Percentiles rank a stretch among this genome's conserved stretches.
These are phyloP conservation scores for Hirtodrosophila histrioides DNA, from an alignment of 2,888 invertebrate genomes.

Conservation along the genomic window DNA sequence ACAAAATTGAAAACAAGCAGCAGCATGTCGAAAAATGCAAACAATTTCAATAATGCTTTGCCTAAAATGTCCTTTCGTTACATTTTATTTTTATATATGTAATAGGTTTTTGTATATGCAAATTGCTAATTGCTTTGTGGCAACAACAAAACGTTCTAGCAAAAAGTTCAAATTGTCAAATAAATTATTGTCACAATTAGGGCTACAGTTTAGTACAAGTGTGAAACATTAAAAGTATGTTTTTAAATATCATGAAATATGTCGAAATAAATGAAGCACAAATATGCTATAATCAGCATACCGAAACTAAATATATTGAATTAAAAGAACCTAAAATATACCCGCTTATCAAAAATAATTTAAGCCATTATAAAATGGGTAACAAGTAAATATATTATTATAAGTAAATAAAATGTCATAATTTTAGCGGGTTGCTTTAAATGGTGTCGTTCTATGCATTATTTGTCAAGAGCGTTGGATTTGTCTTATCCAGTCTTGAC, in stretches of 20 bases:
- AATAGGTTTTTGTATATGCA: conserved; percentile 13
- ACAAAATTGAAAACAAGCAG: not conserved
- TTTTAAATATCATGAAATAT: not conserved
- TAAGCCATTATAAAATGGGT: too few species aligned
- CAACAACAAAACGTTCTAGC: conserved; percentile 2
- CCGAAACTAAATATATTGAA: too few species aligned
- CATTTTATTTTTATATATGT: not conserved
- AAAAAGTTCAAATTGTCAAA: conserved; percentile 6
- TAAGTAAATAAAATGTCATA: too few species aligned
- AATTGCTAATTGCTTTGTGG: conserved; percentile 48
- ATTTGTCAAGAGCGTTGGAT: conserved; percentile 15
- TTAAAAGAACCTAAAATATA: too few species aligned
- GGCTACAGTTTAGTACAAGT: not conserved
- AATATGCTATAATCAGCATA: not conserved
- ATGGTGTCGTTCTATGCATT: not conserved
- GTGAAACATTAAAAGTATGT: not conserved
- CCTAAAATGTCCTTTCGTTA: conserved; percentile 11
- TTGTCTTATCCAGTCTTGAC: conserved; percentile 13
- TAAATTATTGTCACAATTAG: conserved; percentile 19
- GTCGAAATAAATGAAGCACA: not conserved
- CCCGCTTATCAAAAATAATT: too few species aligned
- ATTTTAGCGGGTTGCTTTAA: too few species aligned
- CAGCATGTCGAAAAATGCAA: conserved; percentile 2
- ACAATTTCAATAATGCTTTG: conserved; percentile 34
- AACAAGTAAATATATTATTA: too few species aligned